Evolutionary conservation across 2,888 invertebrate species (phyloP).

Genomic region (Xanthia icteritia): DNA sequence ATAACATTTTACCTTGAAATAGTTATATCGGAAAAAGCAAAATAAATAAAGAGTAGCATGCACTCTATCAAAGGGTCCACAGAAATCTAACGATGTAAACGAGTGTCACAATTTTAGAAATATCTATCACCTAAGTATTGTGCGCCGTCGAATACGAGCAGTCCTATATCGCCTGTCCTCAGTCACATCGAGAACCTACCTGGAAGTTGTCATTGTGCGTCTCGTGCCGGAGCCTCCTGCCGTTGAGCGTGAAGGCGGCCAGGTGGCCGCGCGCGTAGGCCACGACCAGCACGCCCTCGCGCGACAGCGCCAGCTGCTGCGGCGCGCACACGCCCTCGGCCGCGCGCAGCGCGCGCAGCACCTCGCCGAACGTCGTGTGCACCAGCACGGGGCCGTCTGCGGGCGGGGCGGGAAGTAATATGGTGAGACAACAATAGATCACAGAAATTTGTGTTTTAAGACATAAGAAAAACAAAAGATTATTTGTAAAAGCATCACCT

Average conservation of each 20-base stretch:
- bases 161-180: too few species aligned
- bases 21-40: too few species aligned
- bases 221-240: conserved; percentile 96
- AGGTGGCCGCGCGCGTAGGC: conserved; percentile 98
- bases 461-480: not conserved
- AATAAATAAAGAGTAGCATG: too few species aligned
- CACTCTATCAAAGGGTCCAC: not conserved
- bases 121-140: too few species aligned
- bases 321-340: conserved; percentile 93
- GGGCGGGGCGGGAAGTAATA: conserved; percentile 32
- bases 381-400: conserved; percentile 99
- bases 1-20: too few species aligned
- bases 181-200: conserved; percentile 85
- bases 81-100: not conserved
- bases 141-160: too few species aligned
- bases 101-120: not conserved
- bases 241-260: conserved; percentile 98
- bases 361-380: conserved; percentile 99
- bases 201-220: conserved; percentile 98
- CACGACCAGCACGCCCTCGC: conserved; percentile 98
- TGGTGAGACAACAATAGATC: too few species aligned
- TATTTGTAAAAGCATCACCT: not conserved
- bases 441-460: not conserved
- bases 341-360: conserved; percentile 96
- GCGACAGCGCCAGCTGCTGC: conserved; percentile 97